Conservation (phyloP, 2,797 vertebrate species). For the Pipistrellus kuhlii region DNA sequence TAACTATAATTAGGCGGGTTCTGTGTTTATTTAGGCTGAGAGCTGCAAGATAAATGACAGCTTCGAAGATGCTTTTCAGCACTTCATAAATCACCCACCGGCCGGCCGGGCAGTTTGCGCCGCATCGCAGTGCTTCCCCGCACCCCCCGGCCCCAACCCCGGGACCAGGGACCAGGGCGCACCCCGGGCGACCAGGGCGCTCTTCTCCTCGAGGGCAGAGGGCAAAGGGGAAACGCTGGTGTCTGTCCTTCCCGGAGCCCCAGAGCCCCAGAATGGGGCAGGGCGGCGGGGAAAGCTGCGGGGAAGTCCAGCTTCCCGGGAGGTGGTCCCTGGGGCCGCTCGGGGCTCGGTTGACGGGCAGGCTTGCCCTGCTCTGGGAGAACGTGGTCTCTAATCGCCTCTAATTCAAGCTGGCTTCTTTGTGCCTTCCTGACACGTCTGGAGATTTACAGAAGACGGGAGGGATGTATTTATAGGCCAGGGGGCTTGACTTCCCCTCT, state of each 20-base stretch:
- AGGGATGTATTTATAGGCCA: constrained; percentile 79
- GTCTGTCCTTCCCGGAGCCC: constrained; percentile 47
- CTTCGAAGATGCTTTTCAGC: constrained; percentile 92
- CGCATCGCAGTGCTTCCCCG: constrained; percentile 77
- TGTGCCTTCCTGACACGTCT: constrained; percentile 78
- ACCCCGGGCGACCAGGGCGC: neutral
- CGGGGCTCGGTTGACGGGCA: constrained; percentile 67
- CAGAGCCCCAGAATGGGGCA: constrained; percentile 5
- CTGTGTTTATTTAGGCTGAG: constrained; percentile 93
- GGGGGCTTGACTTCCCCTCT: neutral
- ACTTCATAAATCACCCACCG: constrained; percentile 90
- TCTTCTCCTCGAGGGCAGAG: neutral
- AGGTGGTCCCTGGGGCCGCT: constrained; percentile 35
- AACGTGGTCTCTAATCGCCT: constrained; percentile 75
- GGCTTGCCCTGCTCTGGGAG: constrained; percentile 78
- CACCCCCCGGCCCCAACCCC: neutral
- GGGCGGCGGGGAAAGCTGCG: constrained; percentile 48
- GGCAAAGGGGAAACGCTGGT: neutral
- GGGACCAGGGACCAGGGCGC: constrained; percentile 36
- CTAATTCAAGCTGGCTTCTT: constrained; percentile 75
- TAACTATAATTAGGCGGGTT: constrained; percentile 89
- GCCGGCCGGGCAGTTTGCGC: constrained; percentile 84
- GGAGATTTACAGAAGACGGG: constrained; percentile 80
- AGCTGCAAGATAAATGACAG: constrained; percentile 91
- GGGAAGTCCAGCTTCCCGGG: constrained; percentile 3